phyloP scores from a whole-genome alignment of 2,888 invertebrate genomes.

The Rugalucina vietnamica region DNA sequence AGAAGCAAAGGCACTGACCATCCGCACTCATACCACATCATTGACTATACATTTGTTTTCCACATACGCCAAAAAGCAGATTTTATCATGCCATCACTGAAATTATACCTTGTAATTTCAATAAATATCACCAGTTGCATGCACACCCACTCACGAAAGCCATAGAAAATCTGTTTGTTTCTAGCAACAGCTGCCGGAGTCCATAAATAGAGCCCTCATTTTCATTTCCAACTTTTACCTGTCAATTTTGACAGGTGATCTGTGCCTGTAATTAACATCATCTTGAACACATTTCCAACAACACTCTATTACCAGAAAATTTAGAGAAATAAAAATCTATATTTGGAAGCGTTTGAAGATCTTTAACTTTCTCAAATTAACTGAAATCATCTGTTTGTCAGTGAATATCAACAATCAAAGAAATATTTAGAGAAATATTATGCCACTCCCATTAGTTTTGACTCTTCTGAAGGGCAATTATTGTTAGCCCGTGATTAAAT shows the following conservation, averaged over 20 bases:
- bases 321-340: not conserved
- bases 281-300: not conserved
- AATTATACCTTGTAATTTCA: too few species aligned
- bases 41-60: too few species aligned
- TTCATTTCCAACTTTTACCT: not conserved
- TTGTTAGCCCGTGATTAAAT: not conserved
- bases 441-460: conserved; percentile 1
- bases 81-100: too few species aligned
- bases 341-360: not conserved
- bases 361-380: not conserved
- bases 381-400: not conserved
- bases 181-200: not conserved
- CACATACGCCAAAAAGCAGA: too few species aligned
- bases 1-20: too few species aligned
- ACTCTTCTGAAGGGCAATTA: not conserved
- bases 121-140: not conserved
- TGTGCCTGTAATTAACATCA: not conserved
- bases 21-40: too few species aligned
- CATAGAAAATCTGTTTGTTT: not conserved
- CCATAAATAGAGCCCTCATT: not conserved
- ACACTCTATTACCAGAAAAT: not conserved
- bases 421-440: not conserved
- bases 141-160: not conserved
- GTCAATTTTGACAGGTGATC: not conserved
- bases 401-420: not conserved